Percentiles rank a stretch among this genome's conserved stretches.
phyloP scores from a whole-genome alignment of 2,113 vertebrate species.

The Alectura lathami region DNA sequence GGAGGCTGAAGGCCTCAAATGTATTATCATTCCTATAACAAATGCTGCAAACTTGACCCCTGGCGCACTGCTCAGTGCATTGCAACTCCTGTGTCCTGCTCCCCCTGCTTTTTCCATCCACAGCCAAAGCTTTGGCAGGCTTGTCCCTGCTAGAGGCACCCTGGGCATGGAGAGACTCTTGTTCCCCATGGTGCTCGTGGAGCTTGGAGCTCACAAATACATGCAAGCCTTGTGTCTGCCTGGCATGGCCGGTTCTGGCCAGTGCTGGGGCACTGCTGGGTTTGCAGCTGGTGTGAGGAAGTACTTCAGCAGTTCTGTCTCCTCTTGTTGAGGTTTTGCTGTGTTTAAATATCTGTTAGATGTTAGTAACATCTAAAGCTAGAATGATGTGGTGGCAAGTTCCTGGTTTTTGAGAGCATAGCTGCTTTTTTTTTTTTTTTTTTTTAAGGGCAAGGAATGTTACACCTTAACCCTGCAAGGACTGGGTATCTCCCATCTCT shows the following conservation, averaged over 20 bases:
- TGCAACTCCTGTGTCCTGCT: accelerated
- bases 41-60: accelerated
- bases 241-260: accelerated
- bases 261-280: not conserved
- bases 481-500: accelerated
- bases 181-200: accelerated
- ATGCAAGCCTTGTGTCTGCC: accelerated
- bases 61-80: accelerated
- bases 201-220: accelerated
- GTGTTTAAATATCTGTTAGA: accelerated
- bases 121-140: accelerated
- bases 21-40: accelerated
- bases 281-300: accelerated
- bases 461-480: accelerated
- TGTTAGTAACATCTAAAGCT: accelerated
- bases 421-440: too few relatives aligned
- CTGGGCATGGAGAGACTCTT: accelerated
- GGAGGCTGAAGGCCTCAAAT: accelerated
- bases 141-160: accelerated
- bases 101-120: not conserved
- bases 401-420: accelerated
- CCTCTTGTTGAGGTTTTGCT: not conserved
- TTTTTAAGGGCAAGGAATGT: too few relatives aligned
- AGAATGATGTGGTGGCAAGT: accelerated
- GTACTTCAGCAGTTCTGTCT: accelerated